These are phyloP conservation scores for Diarsia rubi DNA, from an alignment of 2,888 invertebrate species.

Conservation along the genomic window DNA sequence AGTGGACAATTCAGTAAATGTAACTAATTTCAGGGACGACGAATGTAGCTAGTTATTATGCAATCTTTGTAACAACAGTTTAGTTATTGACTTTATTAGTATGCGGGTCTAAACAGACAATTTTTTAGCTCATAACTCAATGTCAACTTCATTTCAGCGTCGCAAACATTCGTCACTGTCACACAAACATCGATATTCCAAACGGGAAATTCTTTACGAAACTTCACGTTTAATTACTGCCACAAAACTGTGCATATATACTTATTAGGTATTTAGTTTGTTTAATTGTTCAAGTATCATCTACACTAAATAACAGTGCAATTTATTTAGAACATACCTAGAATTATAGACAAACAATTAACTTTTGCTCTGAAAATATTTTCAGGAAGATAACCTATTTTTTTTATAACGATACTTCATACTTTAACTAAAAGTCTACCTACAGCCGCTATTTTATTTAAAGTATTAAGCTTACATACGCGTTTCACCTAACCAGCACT, in stretches of 20 bases:
- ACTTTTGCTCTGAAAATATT: neutral
- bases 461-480: conserved; percentile 9
- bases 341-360: neutral
- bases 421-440: neutral
- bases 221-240: conserved; percentile 43
- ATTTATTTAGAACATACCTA: neutral
- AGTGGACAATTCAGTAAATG: conserved; percentile 10
- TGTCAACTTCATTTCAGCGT: conserved; percentile 12
- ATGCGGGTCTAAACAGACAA: conserved; percentile 39
- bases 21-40: conserved; percentile 17
- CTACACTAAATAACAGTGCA: conserved; percentile 10
- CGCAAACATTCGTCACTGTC: conserved; percentile 43
- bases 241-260: conserved; percentile 32
- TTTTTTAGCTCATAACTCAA: conserved; percentile 30
- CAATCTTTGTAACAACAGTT: conserved; percentile 28
- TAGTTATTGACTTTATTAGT: conserved; percentile 34
- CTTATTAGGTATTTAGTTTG: conserved; percentile 6
- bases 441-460: neutral
- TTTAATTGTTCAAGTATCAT: neutral
- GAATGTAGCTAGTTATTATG: conserved; percentile 15
- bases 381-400: neutral
- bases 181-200: conserved; percentile 27
- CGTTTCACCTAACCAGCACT: conserved; percentile 7
- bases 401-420: neutral
- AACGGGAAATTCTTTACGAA: conserved; percentile 7